These are phyloP conservation scores for Triplophysa dalaica DNA, from an alignment of 2,113 vertebrate species.

Conservation along the genomic window DNA sequence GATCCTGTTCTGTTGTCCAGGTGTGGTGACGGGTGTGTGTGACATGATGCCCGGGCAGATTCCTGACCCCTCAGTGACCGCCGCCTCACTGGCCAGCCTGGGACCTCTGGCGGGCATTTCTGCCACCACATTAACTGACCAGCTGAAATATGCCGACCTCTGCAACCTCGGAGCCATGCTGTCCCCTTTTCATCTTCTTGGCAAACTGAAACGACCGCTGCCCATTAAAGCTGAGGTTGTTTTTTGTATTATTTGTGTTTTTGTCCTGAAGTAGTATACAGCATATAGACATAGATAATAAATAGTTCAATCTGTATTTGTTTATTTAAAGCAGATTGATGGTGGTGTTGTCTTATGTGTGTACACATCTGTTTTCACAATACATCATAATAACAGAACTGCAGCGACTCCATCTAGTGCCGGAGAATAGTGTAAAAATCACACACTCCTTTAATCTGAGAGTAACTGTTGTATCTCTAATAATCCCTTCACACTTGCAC, in stretches of 20 bases:
- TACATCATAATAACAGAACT: background rate
- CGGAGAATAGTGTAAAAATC: background rate
- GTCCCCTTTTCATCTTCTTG: slow-evolving; percentile 89
- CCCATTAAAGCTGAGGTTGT: slow-evolving; percentile 89
- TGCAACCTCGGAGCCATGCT: slow-evolving; percentile 89
- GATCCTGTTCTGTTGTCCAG: slow-evolving; percentile 54
- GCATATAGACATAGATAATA: no score
- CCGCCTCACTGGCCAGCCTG: slow-evolving; percentile 87
- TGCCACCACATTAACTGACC: slow-evolving; percentile 85
- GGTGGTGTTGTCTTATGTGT: background rate
- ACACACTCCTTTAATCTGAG: background rate
- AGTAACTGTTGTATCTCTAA: background rate
- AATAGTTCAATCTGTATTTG: no score
- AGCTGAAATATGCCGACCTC: slow-evolving; percentile 87
- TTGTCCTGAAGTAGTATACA: no score
- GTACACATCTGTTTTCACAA: no score
- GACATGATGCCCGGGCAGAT: slow-evolving; percentile 98
- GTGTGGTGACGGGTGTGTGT: slow-evolving; percentile 73
- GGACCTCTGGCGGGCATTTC: slow-evolving; percentile 88
- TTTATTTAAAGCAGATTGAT: no score
- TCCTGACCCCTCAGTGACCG: slow-evolving; percentile 90
- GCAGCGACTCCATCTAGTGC: slow-evolving; percentile 63
- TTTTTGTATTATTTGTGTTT: no score
- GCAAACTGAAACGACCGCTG: slow-evolving; percentile 86
- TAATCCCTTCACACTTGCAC: background rate